A percentile compares a stretch with the other conserved stretches of the same genome.
phyloP scores from a whole-genome alignment of 2,888 invertebrate species.

The Pachydiplax longipennis region DNA sequence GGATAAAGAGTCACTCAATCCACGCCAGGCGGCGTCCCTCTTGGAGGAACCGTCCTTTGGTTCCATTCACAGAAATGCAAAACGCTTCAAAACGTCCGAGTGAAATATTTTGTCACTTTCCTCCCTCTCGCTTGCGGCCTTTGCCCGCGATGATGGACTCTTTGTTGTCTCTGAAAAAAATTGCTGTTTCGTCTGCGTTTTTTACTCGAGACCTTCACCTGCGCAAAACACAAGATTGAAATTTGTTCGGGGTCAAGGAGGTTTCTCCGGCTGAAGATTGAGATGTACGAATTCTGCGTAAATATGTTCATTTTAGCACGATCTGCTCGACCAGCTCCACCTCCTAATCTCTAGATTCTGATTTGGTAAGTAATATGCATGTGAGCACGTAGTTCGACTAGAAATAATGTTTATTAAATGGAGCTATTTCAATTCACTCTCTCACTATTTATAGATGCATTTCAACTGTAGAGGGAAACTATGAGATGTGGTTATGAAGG shows the following conservation, averaged over 20 bases:
- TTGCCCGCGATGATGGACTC: not conserved
- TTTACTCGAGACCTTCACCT: not conserved
- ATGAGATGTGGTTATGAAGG: too few species aligned
- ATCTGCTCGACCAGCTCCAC: too few species aligned
- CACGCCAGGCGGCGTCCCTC: not conserved
- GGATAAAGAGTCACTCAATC: not conserved
- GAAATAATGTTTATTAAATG: too few species aligned
- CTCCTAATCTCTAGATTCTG: too few species aligned
- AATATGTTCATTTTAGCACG: too few species aligned
- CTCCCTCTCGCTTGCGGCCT: not conserved
- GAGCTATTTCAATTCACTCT: too few species aligned
- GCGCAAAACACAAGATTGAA: not conserved
- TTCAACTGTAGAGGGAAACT: too few species aligned
- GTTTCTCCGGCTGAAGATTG: not conserved
- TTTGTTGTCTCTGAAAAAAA: not conserved
- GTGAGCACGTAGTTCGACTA: too few species aligned
- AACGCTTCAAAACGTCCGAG: slow-evolving; percentile 3
- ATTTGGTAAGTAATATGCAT: too few species aligned
- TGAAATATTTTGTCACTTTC: not conserved
- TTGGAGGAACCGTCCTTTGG: not conserved
- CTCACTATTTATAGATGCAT: too few species aligned
- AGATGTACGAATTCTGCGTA: not conserved
- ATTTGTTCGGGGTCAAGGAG: not conserved
- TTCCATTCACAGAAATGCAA: slow-evolving; percentile 13
- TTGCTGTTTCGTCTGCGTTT: not conserved